These are phyloP conservation scores for Carlito syrichta DNA, from an alignment of 2,113 vertebrate genomes.

Conservation along the genomic window DNA sequence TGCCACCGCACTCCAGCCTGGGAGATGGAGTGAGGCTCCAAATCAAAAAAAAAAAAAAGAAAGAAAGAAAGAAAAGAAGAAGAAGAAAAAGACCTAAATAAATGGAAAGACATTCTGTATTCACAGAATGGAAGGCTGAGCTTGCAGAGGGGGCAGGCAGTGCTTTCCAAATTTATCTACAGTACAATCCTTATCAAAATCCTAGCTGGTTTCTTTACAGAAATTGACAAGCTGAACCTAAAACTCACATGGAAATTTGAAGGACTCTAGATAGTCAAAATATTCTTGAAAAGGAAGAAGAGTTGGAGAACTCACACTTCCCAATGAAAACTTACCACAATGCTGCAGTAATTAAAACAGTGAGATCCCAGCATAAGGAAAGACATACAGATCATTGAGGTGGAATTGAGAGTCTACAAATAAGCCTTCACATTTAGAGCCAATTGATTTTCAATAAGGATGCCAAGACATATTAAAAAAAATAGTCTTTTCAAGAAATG, in stretches of 20 bases:
- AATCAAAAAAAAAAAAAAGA: too few relatives aligned
- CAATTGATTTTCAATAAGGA: not conserved
- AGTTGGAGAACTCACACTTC: not conserved
- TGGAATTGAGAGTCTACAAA: not conserved
- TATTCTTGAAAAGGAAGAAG: not conserved
- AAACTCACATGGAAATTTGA: not conserved
- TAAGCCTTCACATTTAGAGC: not conserved
- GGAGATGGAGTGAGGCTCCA: too few relatives aligned
- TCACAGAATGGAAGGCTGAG: not conserved
- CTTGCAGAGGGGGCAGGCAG: not conserved
- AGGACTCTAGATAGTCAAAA: not conserved
- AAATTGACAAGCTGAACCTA: conserved; percentile 15
- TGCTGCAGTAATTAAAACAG: not conserved
- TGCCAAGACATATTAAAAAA: not conserved
- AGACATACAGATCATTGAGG: not conserved
- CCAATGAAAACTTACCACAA: not conserved
- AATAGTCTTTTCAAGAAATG: not conserved
- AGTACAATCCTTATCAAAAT: not conserved
- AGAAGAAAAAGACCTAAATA: not conserved
- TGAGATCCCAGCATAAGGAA: not conserved
- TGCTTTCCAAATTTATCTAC: not conserved
- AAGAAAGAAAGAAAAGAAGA: too few relatives aligned
- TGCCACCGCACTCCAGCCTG: too few relatives aligned
- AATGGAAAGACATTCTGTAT: not conserved
- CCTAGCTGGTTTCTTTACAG: not conserved